Evolutionary conservation across 2,113 vertebrate species (phyloP), one percentile per base, ranked within the genome.

Genomic region (Nycticebus coucang): DNA sequence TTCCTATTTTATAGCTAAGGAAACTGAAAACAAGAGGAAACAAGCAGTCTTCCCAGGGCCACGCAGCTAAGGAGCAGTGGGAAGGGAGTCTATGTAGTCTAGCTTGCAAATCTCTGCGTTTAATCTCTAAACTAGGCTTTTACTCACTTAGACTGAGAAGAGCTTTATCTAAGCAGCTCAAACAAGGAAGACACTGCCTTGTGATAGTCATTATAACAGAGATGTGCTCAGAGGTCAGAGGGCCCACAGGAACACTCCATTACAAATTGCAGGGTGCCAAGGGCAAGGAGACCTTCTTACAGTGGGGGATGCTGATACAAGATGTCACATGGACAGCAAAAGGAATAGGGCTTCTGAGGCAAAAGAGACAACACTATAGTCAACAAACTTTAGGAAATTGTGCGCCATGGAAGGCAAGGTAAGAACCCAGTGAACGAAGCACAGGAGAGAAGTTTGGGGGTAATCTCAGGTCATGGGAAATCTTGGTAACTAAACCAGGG

Each of bases 251-350:
- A 87, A 45, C 3, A 1, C 26, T 35, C 30, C 37, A 33, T 21
- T 35, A 35, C 24, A 11, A 30, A 18, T 17, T 28, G 17, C 2
- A 45, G 37, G 53, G 18, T 17, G 28, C 53, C 21, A 17, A 59
- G 24, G 45, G 45, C 30, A 57, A 37, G 68, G 41, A 79, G 19
- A 22, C 14, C 33, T n/a, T n/a, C n/a, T 24, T n/a, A 14, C 2
- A 8, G 4, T 2, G 24, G n/a, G n/a, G 18, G 17, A 24, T 22
- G 37, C 5, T 53, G 7, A 35, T 64, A 55, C 1, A 35, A 21
- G 22, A 11, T 5, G 26, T 68, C 50, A 12, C 14, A 1, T 0
- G 2, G 24, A 14, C 1, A 5, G 5, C 45, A 60, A n/a, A n/a
- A 75, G 41, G 62, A 21, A 68, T 33, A 21, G 4, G 22, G 21